A percentile compares a stretch with the other conserved stretches of the same genome.
Evolutionary conservation across 1,140 invertebrate genomes (phyloP).

Genomic region (Coptotermes formosanus): DNA sequence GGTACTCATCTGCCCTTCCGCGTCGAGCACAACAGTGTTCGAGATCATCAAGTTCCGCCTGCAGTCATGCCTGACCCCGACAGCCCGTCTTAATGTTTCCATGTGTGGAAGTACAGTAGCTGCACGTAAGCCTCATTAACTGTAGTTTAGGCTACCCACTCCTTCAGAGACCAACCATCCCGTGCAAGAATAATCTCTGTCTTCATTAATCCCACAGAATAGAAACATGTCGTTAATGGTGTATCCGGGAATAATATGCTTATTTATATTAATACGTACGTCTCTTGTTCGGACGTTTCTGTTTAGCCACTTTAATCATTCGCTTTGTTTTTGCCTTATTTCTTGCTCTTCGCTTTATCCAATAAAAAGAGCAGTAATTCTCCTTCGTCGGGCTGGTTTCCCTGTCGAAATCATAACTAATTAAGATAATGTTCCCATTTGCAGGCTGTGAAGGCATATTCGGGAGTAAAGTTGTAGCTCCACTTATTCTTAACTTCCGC

Average conservation of each 20-base stretch:
- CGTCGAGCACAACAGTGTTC: not conserved
- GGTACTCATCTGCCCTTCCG: not conserved
- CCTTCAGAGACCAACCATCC: not conserved
- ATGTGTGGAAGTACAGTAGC: not conserved
- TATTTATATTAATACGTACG: no score
- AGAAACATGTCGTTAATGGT: not conserved
- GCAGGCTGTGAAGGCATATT: no score
- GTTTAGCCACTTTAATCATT: no score
- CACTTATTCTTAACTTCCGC: no score
- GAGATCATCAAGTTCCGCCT: not conserved
- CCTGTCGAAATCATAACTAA: no score
- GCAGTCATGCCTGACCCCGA: not conserved
- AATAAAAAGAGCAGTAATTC: no score
- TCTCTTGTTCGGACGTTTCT: no score
- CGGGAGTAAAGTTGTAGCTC: no score
- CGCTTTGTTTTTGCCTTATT: no score
- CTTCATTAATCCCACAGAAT: not conserved
- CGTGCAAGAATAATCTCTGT: not conserved
- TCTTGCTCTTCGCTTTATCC: no score
- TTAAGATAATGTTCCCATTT: no score
- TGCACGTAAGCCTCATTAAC: not conserved
- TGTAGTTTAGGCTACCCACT: not conserved
- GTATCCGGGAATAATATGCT: not conserved
- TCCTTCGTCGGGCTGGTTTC: no score
- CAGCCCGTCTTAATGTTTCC: slow-evolving; percentile 9